Evolutionary conservation across 2,797 vertebrate genomes (phyloP), one percentile per base, ranked within the genome.

Genomic region (Danio albolineatus): DNA sequence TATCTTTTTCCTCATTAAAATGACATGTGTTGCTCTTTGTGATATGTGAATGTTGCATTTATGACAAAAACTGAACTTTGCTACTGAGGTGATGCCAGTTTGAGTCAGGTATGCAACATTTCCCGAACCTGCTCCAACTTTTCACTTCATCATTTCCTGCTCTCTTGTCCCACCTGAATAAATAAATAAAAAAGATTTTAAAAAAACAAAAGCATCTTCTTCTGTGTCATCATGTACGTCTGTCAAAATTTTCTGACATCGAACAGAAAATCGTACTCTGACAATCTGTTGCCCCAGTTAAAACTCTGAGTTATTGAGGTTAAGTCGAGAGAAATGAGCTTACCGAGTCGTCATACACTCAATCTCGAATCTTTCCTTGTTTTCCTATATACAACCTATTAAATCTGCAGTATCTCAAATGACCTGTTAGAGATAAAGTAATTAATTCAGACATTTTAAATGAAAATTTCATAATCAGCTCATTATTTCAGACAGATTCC

Each of bases 1-100:
- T 19, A 4, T 54, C 72, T 56, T 54, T 64, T n/a, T 46, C 38
- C 81, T 76, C 46, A 14, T 79, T 49, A 17, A 67, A 81, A 81
- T 76, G 16, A 28, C 16, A 81, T 53, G 10, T 51, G 43, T 57
- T 54, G 49, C 62, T 36, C 76, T 76, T n/a, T 83, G 60, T 70
- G 21, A 12, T 39, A 44, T 48, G 53, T 60, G 10, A 69, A 44
- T 72, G 17, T 6, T 41, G 19, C 9, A 10, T 41, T 71, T 72
- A 16, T 59, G 54, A 43, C 13, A 43, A 65, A 62, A 43, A 17
- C 1, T 56, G n/a, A 21, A 53, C 53, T 49, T 19, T 73, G 16
- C 10, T 1, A 36, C 14, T 38, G 16, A 61, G 44, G 44, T 12
- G 12, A 41, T 53, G 5, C 17, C 17, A 44, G 13, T 64, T 53